Base-by-base conservation (phyloP, 2,113 vertebrate genomes). In the Candoia aspera region DNA sequence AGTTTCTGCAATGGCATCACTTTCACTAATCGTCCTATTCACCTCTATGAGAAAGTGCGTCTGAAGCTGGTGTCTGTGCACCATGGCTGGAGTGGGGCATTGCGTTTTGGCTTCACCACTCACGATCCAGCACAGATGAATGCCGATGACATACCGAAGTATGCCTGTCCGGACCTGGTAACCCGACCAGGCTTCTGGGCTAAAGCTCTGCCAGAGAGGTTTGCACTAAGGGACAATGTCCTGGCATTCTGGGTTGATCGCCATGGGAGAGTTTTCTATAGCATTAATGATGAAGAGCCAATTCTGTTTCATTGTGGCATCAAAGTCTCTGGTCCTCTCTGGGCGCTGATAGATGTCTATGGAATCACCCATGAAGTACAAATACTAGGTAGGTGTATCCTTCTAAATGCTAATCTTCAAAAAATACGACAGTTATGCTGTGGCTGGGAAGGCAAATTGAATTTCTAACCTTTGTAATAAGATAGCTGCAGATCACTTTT, bases 1-100 rank as follows among this genome's bases (percentile, higher is more conserved):
- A 99, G 99, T 94, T 99, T 99, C 97, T 99, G 99, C 95, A 99
- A 99, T 0, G 99, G 99, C 6, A 98, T 99, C 96, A 99, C 99
- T 1, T 99, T 99, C 97, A 99, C 98, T 95, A 98, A 99, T 95
- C 96, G 99, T 79, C 99, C 99, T 49, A 98, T 99, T 93, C 98
- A 98, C 84, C 98, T 99, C 64, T 99, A 99, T 1, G 99, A 99
- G 97, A 99, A 99, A 96, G 98, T 99, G 93, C 98, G 99, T 15
- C 98, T 99, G 89, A 98, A 98, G 88, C 97, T 99, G 93, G 98
- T 98, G 84, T 98, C 98, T 0, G 98, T 99, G 64, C 99, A 99
- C 96, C 99, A 98, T 0, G 99, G 99, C 90, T 99, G 99, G 99
- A 99, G 99, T 0, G 99, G 99, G 0, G 99, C 99, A 0, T 97